Evolutionary conservation across 2,888 invertebrate genomes (phyloP), one percentile per base, ranked within the genome.

Genomic region (Xanthia icteritia): DNA sequence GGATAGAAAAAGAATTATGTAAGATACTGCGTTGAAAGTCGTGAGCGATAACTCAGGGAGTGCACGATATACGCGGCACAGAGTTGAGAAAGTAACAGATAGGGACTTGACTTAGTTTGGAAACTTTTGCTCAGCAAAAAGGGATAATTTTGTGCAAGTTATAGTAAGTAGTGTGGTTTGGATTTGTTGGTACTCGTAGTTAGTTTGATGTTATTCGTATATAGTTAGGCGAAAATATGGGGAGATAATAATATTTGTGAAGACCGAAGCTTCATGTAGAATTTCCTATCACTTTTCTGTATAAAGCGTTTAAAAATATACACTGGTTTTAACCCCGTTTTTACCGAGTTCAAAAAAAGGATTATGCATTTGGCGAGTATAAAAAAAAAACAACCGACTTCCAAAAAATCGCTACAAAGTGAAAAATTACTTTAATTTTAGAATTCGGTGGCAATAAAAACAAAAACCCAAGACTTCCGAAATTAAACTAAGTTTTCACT

Each of bases 11-110:
- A 77, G 78, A 82, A 82, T 82, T 83, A 82, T 77, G 73, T 85
- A 82, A 85, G 87, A 75, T 82, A 85, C 80, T 89, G 86, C 86
- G 89, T 87, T 82, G 81, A 87, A 84, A 87, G 86, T 87, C 77
- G 74, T 78, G 78, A 61, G 78, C 85, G 84, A 89, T 89, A 89
- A 86, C 85, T 89, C 76, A 89, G 73, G 64, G 73, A 76, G 79
- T 83, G 81, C 82, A 82, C 81, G 82, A 86, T 88, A 83, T 88
- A 87, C 81, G 82, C 64, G 81, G 39, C 72, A 65, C 67, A 89
- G 86, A 88, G 84, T 84, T 84, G 76, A 68, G 80, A 89, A 86
- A 86, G 81, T 88, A 82, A 73, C 58, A 82, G 84, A 87, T 76
- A 83, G 70, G 73, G 77, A 70, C 54, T 77, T 69, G 61, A 76